A percentile compares a stretch with the other conserved stretches of the same genome.
These are phyloP conservation scores for Trichomycterus rosablanca DNA, from an alignment of 2,113 vertebrate species.

Conservation along the genomic window DNA sequence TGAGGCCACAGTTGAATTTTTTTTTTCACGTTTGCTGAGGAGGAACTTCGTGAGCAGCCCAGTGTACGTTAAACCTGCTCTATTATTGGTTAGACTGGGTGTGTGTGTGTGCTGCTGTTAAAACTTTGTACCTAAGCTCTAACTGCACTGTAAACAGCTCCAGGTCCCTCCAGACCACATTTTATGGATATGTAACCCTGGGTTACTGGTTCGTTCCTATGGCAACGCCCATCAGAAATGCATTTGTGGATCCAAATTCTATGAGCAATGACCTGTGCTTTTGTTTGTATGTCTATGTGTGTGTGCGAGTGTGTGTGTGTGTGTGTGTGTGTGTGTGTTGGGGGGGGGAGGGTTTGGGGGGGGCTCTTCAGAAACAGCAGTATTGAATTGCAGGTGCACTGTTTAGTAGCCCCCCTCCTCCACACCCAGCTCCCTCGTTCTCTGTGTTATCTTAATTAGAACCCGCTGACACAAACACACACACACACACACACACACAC, in stretches of 20 bases:
- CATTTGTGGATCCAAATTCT: slow-evolving; percentile 18
- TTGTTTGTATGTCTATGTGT: slow-evolving; percentile 1
- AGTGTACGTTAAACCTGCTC: too few relatives aligned
- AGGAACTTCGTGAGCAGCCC: too few relatives aligned
- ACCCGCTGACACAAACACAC: slow-evolving; percentile 30
- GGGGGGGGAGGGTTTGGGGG: not conserved
- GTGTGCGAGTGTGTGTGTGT: not conserved
- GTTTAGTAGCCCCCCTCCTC: slow-evolving; percentile 23
- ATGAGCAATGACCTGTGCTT: slow-evolving; percentile 22
- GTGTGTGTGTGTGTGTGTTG: slow-evolving; percentile 15
- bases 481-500: not conserved
- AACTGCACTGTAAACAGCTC: slow-evolving; percentile 15
- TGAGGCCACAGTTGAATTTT: too few relatives aligned
- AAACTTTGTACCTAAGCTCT: not conserved
- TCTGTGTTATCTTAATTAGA: slow-evolving; percentile 43
- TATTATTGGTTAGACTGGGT: too few relatives aligned
- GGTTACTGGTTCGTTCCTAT: slow-evolving; percentile 33
- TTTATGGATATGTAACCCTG: slow-evolving; percentile 36
- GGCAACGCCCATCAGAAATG: slow-evolving; percentile 25
- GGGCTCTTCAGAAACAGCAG: slow-evolving; percentile 26
- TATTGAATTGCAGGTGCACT: slow-evolving; percentile 43
- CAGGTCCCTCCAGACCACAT: slow-evolving; percentile 8
- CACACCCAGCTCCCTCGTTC: slow-evolving; percentile 25
- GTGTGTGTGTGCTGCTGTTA: too few relatives aligned
- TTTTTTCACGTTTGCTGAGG: too few relatives aligned